Percentiles rank a stretch among this genome's conserved stretches.
These are phyloP conservation scores for Octonoba sinensis DNA, from an alignment of 2,888 invertebrate species.

Conservation along the genomic window DNA sequence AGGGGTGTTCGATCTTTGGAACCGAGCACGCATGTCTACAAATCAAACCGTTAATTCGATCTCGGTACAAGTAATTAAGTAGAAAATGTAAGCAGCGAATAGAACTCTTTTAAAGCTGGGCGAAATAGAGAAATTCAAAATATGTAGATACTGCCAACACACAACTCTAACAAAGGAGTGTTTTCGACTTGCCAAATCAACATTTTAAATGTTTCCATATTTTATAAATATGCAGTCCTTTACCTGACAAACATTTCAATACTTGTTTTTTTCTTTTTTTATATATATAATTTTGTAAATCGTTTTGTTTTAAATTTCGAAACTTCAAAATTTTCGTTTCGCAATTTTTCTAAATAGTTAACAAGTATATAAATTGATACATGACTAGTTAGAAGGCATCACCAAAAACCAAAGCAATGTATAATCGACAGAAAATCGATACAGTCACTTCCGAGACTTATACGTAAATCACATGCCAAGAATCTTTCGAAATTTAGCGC, in stretches of 20 bases:
- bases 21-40: conserved; percentile 11
- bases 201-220: conserved; percentile 31
- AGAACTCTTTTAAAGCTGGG: conserved; percentile 24
- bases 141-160: conserved; percentile 58
- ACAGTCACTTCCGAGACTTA: neutral
- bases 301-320: conserved; percentile 34
- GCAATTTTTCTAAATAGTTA: conserved; percentile 58
- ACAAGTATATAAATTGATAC: conserved; percentile 64
- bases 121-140: conserved; percentile 42
- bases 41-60: too few relatives aligned
- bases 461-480: neutral
- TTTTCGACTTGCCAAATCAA: conserved; percentile 46
- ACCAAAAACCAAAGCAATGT: conserved; percentile 31
- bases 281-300: neutral
- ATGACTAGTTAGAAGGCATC: conserved; percentile 61
- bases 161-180: conserved; percentile 52
- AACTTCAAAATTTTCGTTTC: conserved; percentile 45
- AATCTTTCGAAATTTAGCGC: neutral
- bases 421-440: neutral
- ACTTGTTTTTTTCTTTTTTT: conserved; percentile 31
- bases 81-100: conserved; percentile 53
- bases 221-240: conserved; percentile 40
- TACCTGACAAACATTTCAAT: conserved; percentile 38
- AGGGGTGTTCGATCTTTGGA: too few relatives aligned
- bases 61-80: conserved; percentile 37